These are phyloP conservation scores for Drosophila micromelanica DNA, from an alignment of 1,140 invertebrate genomes.

Conservation along the genomic window DNA sequence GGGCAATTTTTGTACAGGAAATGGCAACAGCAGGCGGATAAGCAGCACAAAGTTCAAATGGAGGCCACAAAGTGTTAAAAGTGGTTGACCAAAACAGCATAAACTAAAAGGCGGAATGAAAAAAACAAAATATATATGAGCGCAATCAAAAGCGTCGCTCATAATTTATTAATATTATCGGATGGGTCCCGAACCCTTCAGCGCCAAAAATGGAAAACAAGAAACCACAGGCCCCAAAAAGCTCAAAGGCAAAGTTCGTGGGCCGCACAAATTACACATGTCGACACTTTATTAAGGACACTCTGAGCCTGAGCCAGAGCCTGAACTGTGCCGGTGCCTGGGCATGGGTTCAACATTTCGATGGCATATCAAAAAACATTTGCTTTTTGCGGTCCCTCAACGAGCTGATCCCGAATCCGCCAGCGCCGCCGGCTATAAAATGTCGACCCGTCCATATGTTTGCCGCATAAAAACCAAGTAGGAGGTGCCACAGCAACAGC, in stretches of 20 bases:
- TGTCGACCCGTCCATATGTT: slow-evolving; percentile 74
- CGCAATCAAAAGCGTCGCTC: slow-evolving; percentile 38
- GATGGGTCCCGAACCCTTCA: slow-evolving; percentile 41
- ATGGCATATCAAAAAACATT: slow-evolving; percentile 65
- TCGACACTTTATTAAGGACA: slow-evolving; percentile 79
- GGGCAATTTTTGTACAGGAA: slow-evolving; percentile 34
- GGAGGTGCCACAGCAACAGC: slow-evolving; percentile 15
- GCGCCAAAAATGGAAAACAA: slow-evolving; percentile 4
- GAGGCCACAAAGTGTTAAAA: slow-evolving; percentile 36
- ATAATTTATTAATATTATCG: slow-evolving; percentile 78
- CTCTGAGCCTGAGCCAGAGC: too few species aligned
- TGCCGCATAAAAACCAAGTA: slow-evolving; percentile 27
- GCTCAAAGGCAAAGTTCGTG: slow-evolving; percentile 41
- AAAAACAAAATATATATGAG: not conserved
- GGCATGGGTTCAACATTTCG: slow-evolving; percentile 28
- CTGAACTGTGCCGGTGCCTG: not conserved
- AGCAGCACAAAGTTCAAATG: slow-evolving; percentile 43
- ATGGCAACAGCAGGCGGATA: slow-evolving; percentile 19
- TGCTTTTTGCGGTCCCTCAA: slow-evolving; percentile 63
- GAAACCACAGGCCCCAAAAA: slow-evolving; percentile 4
- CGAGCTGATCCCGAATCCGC: slow-evolving; percentile 56
- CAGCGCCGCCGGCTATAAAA: slow-evolving; percentile 68
- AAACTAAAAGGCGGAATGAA: slow-evolving; percentile 3
- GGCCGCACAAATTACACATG: slow-evolving; percentile 78
- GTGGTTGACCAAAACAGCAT: slow-evolving; percentile 40